phyloP scores from a whole-genome alignment of 2,888 invertebrate species.

The Oxycera nigricornis region DNA sequence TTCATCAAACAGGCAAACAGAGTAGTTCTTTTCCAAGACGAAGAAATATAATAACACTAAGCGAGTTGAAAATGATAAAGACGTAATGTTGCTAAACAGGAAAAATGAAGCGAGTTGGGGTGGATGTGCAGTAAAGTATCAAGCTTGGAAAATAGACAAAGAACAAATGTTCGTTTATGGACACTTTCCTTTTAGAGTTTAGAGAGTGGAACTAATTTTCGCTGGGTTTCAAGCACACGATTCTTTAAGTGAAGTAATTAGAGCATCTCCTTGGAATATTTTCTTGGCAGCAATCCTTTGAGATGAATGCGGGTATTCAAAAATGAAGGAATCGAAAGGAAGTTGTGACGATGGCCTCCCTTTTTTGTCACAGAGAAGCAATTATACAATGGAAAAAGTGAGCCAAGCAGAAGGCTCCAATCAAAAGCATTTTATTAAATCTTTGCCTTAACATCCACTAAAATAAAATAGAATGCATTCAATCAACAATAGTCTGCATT shows the following conservation, averaged over 20 bases:
- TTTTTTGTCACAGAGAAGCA: no score
- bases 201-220: background rate
- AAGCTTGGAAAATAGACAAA: background rate
- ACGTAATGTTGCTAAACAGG: background rate
- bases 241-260: slow-evolving; percentile 1
- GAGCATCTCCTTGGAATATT: background rate
- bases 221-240: background rate
- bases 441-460: no score
- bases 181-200: background rate
- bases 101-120: no score
- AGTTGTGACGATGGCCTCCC: no score
- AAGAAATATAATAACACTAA: background rate
- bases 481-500: no score
- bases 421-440: no score
- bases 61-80: background rate
- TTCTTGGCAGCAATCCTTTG: background rate
- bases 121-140: no score
- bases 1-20: background rate
- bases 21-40: background rate
- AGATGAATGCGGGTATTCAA: no score
- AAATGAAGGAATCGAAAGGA: no score
- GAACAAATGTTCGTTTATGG: background rate
- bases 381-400: no score
- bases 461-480: no score
- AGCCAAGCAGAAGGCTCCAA: no score